A percentile compares a stretch with the other conserved stretches of the same genome.
Evolutionary conservation across 2,113 vertebrate species (phyloP).

Genomic region (Centropus unirufus): DNA sequence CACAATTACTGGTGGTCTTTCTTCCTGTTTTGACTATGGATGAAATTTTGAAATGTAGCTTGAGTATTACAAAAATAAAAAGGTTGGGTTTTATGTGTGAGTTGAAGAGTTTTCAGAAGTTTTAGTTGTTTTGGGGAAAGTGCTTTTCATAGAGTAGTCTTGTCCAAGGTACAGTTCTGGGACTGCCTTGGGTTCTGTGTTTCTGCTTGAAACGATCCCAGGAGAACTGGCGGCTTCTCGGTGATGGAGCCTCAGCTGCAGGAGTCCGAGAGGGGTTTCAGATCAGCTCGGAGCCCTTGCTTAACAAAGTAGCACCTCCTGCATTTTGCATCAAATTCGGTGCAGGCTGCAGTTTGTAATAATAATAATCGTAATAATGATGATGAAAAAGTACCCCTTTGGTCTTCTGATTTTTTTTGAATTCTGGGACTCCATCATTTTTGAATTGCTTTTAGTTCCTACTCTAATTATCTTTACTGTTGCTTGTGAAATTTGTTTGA

Average conservation of each 20-base stretch:
- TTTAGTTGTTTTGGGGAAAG: not conserved
- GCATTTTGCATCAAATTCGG: not conserved
- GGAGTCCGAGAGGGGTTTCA: not conserved
- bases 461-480: not conserved
- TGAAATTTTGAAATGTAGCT: not conserved
- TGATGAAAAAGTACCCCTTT: not conserved
- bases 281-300: not conserved
- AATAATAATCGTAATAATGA: not conserved
- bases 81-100: too few relatives aligned
- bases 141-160: not conserved
- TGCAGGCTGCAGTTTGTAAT: not conserved
- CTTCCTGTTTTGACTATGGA: not conserved
- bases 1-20: not conserved
- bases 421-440: not conserved
- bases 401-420: not conserved
- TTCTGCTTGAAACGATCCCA: not conserved
- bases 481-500: not conserved
- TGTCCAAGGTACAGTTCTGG: rapidly evolving
- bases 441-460: not conserved
- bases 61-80: not conserved
- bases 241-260: not conserved
- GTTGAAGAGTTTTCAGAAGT: not conserved
- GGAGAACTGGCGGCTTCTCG: not conserved
- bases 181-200: rapidly evolving
- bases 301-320: not conserved